These are phyloP conservation scores for Pollimyrus isidori DNA, from an alignment of 2,113 vertebrate genomes.

Conservation along the genomic window DNA sequence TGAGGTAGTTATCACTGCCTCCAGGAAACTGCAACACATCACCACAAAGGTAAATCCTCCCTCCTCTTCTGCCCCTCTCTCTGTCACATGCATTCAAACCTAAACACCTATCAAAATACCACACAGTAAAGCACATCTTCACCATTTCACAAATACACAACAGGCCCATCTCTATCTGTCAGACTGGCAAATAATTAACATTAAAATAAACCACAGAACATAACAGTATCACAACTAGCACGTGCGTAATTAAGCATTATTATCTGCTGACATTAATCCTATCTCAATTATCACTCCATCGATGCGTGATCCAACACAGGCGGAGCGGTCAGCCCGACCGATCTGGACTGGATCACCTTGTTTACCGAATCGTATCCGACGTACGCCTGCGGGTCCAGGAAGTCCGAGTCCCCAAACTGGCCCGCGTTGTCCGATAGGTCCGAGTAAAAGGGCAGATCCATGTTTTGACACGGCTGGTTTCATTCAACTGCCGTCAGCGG, in stretches of 20 bases:
- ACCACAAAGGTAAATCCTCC: neutral
- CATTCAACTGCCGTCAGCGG: slow-evolving; percentile 14
- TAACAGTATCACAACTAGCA: neutral
- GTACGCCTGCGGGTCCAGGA: slow-evolving; percentile 60
- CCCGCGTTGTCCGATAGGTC: slow-evolving; percentile 59
- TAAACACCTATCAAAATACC: neutral
- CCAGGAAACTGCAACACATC: slow-evolving; percentile 70
- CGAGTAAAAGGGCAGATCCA: slow-evolving; percentile 69
- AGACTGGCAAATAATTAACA: neutral
- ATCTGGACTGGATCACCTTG: slow-evolving; percentile 56
- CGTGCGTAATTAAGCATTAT: neutral
- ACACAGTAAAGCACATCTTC: neutral
- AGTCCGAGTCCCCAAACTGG: slow-evolving; percentile 55
- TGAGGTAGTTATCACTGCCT: slow-evolving; percentile 79
- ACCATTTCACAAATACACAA: neutral
- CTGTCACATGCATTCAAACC: neutral
- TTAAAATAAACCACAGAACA: neutral
- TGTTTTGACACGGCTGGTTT: slow-evolving; percentile 39
- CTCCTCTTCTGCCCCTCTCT: neutral
- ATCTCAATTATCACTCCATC: neutral
- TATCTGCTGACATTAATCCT: neutral
- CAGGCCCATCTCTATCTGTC: neutral
- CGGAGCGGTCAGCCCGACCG: neutral
- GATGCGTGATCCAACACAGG: neutral
- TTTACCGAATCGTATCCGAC: slow-evolving; percentile 62